A percentile compares a stretch with the other conserved stretches of the same genome.
These are phyloP conservation scores for Thripadectes ignobilis DNA, from an alignment of 2,797 vertebrate species.

Conservation along the genomic window DNA sequence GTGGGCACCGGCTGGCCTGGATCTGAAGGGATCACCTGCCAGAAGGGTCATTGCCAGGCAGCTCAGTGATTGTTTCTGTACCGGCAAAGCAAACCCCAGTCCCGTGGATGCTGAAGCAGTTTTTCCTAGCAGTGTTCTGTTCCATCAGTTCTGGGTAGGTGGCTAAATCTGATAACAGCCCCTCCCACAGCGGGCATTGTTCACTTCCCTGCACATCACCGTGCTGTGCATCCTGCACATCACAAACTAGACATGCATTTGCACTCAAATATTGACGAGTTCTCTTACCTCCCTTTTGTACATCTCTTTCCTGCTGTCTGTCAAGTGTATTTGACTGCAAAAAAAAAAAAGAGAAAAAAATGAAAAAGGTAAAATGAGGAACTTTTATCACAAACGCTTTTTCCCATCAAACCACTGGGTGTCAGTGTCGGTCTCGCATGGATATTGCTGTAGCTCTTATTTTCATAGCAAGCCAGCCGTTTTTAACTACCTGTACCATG, in stretches of 20 bases:
- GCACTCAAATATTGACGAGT: fast-evolving
- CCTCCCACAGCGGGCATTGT: fast-evolving
- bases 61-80: fast-evolving
- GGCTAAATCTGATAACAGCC: fast-evolving
- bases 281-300: not conserved
- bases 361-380: not conserved
- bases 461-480: not conserved
- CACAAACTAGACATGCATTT: fast-evolving
- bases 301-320: not conserved
- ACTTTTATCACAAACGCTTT: not conserved
- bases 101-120: fast-evolving
- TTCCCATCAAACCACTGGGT: not conserved
- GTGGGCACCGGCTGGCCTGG: not conserved
- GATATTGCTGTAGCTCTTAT: not conserved
- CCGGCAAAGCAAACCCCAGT: not conserved
- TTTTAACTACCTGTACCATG: fast-evolving
- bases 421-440: not conserved
- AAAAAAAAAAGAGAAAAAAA: too few relatives aligned
- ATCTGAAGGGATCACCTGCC: not conserved
- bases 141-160: fast-evolving
- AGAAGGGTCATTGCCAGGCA: fast-evolving
- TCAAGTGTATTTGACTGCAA: not conserved
- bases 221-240: fast-evolving
- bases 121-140: not conserved
- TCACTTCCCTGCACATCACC: fast-evolving